These are phyloP conservation scores for Cenopis cana DNA, from an alignment of 2,888 invertebrate genomes.

Conservation along the genomic window DNA sequence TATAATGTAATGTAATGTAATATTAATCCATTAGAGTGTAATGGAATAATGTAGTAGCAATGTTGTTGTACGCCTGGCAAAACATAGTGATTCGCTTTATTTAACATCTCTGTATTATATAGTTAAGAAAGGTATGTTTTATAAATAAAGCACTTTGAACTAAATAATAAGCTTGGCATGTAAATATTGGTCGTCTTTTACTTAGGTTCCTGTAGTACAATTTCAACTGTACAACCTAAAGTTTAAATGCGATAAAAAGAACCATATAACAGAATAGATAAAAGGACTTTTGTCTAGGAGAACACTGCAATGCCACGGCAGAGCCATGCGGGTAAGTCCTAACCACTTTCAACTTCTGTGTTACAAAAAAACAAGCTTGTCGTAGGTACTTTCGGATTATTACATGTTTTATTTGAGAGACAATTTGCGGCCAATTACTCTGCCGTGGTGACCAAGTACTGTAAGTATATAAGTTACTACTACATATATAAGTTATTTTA, in stretches of 20 bases:
- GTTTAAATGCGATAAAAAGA: slow-evolving; percentile 10
- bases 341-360: slow-evolving; percentile 3
- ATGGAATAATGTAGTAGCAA: no score
- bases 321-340: slow-evolving; percentile 25
- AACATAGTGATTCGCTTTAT: no score
- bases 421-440: not conserved
- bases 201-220: not conserved
- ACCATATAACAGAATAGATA: not conserved
- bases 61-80: no score
- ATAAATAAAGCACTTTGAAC: no score
- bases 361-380: not conserved
- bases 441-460: not conserved
- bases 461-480: no score
- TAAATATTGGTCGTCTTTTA: not conserved
- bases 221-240: not conserved
- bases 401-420: not conserved
- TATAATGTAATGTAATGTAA: no score
- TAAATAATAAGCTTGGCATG: no score
- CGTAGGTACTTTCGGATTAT: not conserved
- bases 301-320: not conserved
- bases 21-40: no score
- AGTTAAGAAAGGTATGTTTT: no score
- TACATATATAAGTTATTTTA: no score
- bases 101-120: no score
- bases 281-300: slow-evolving; percentile 15